phyloP scores from a whole-genome alignment of 1,140 invertebrate genomes.

The Pentalonia nigronervosa region DNA sequence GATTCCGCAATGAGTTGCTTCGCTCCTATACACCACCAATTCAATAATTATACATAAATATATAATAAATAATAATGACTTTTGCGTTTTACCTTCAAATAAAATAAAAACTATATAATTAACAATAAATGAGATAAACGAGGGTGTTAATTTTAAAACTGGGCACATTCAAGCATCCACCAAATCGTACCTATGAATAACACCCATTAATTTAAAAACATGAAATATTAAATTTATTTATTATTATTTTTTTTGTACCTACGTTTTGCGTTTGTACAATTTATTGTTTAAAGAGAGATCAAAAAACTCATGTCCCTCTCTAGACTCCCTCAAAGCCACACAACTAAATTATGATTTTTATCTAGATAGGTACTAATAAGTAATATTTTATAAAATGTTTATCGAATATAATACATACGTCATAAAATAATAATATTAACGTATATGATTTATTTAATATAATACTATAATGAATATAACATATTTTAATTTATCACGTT shows the following conservation, averaged over 20 bases:
- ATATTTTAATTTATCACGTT: background rate
- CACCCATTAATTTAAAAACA: background rate
- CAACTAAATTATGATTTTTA: background rate
- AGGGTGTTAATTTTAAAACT: too few species aligned
- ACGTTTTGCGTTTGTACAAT: background rate
- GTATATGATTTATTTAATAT: too few species aligned
- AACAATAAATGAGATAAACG: too few species aligned
- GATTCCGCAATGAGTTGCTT: too few species aligned
- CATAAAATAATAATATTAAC: background rate
- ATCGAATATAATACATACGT: background rate
- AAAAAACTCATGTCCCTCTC: background rate
- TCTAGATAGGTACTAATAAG: background rate
- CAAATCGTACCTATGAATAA: background rate
- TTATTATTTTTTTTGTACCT: too few species aligned
- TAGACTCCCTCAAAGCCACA: background rate
- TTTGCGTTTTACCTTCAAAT: too few species aligned
- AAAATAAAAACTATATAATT: too few species aligned
- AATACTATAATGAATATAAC: background rate
- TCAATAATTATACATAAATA: too few species aligned
- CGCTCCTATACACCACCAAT: too few species aligned
- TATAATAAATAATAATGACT: too few species aligned
- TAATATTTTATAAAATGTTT: background rate
- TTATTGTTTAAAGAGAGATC: background rate
- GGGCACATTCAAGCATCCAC: background rate
- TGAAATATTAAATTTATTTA: background rate